phyloP scores from a whole-genome alignment of 2,888 invertebrate genomes.

The Exocentrus adspersus region DNA sequence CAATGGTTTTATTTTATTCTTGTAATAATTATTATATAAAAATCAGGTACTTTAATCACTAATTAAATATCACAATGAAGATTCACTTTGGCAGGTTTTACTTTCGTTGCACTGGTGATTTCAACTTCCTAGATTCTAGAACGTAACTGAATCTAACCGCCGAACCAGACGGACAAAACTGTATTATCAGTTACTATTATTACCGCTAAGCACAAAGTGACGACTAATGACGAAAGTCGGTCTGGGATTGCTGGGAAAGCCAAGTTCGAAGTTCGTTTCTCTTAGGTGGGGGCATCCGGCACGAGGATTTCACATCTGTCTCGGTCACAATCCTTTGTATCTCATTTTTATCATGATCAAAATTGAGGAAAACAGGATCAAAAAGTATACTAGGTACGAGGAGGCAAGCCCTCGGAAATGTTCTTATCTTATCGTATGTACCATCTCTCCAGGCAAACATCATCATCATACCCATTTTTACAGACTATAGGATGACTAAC shows the following conservation, averaged over 20 bases:
- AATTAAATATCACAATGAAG: constrained; percentile 29
- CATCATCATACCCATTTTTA: no score
- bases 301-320: no score
- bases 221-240: constrained; percentile 11
- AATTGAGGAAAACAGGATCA: background rate
- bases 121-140: background rate
- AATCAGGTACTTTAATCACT: constrained; percentile 22
- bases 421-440: background rate
- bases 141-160: constrained; percentile 6
- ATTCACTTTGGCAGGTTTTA: constrained; percentile 25
- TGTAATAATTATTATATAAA: background rate
- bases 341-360: no score
- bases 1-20: constrained; percentile 24
- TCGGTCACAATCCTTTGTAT: no score
- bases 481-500: no score
- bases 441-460: no score
- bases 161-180: background rate
- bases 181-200: background rate
- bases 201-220: background rate
- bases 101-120: no score
- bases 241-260: no score
- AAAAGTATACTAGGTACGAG: constrained; percentile 1
- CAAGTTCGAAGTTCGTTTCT: no score
- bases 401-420: background rate
- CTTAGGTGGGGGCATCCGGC: background rate